Conservation (phyloP, 2,113 vertebrate genomes). For the Orientallactaga bullata region DNA sequence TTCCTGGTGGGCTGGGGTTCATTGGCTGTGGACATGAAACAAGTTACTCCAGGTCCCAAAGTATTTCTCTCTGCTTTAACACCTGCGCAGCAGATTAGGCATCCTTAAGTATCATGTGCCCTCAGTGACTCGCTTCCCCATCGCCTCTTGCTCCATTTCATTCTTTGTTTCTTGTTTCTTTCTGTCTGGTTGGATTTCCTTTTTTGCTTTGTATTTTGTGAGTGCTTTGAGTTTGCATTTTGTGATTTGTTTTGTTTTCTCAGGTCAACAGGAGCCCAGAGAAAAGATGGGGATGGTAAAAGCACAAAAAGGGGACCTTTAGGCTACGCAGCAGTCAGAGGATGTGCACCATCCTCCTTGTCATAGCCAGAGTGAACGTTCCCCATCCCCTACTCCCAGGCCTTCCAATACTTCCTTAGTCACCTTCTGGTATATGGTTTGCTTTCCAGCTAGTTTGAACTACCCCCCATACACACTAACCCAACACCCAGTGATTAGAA, state of each 20-base stretch:
- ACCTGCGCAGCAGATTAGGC: not conserved
- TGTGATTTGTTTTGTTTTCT: not conserved
- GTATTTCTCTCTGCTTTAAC: not conserved
- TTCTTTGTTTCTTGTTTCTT: not conserved
- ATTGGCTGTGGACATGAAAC: not conserved
- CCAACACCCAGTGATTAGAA: not conserved
- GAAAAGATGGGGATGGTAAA: not conserved
- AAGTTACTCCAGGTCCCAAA: not conserved
- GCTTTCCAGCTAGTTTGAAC: not conserved
- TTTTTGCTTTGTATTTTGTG: not conserved
- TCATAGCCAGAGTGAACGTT: accelerated
- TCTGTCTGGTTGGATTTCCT: not conserved
- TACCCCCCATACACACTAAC: not conserved
- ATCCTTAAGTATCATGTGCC: not conserved
- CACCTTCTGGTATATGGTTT: not conserved
- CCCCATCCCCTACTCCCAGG: no score
- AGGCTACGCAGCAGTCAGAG: not conserved
- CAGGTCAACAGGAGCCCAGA: not conserved
- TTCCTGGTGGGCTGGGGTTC: not conserved
- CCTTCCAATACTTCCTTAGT: not conserved
- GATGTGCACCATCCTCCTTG: not conserved
- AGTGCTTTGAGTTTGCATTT: not conserved
- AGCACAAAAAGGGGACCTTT: not conserved
- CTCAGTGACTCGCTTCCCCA: no score
- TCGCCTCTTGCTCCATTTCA: not conserved